phyloP scores from a whole-genome alignment of 2,797 vertebrate genomes.

The Malurus leucopterus region DNA sequence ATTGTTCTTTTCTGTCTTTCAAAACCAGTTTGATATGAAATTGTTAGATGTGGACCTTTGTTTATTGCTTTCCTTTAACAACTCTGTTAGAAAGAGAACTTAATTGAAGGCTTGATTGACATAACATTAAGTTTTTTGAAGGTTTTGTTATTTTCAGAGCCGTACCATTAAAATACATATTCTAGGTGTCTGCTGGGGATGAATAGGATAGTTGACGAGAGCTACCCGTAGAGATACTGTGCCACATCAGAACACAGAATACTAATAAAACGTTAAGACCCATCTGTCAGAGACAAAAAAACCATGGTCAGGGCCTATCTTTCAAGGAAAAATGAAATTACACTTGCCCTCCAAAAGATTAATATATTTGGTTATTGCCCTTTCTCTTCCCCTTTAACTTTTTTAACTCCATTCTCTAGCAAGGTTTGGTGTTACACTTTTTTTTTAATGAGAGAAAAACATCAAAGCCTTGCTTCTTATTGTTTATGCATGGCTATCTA shows the following conservation, averaged over 20 bases:
- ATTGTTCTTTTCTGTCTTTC: neutral
- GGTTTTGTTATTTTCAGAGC: conserved; percentile 5
- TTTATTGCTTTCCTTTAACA: neutral
- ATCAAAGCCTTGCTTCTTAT: neutral
- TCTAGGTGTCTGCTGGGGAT: conserved; percentile 16
- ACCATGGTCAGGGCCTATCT: conserved; percentile 26
- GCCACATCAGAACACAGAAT: conserved; percentile 32
- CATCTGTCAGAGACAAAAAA: conserved; percentile 51
- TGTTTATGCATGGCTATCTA: neutral
- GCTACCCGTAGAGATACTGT: conserved; percentile 18
- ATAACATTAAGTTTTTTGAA: neutral
- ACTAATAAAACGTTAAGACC: conserved; percentile 45
- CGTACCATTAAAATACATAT: conserved; percentile 23
- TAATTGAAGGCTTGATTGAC: neutral
- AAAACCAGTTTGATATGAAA: neutral
- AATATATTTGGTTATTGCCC: conserved; percentile 39
- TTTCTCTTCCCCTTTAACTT: conserved; percentile 5
- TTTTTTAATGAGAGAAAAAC: neutral
- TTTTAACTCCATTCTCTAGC: neutral
- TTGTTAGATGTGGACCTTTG: neutral
- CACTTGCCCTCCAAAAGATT: conserved; percentile 31
- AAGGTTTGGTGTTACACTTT: neutral
- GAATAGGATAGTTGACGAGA: neutral
- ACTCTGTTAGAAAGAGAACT: neutral
- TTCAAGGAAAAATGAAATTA: conserved; percentile 49